These are phyloP conservation scores for Hylia prasina DNA, from an alignment of 2,113 vertebrate genomes.

Conservation along the genomic window DNA sequence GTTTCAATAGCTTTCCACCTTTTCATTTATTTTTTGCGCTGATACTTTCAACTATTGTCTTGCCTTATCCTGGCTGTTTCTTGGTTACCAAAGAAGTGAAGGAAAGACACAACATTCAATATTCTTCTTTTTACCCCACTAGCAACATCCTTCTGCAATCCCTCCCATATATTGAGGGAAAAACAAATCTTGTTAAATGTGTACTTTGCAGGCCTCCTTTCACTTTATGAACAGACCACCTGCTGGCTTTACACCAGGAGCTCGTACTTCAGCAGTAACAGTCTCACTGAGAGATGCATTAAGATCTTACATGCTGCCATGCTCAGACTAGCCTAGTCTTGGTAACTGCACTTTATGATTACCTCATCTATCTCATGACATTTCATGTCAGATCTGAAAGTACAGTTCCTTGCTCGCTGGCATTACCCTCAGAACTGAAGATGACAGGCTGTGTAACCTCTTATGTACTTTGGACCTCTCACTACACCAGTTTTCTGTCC, in stretches of 20 bases:
- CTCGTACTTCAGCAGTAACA: not conserved
- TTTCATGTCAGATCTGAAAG: conserved; percentile 45
- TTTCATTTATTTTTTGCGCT: not conserved
- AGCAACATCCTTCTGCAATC: not conserved
- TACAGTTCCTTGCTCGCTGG: not conserved
- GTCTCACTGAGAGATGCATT: not conserved
- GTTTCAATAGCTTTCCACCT: not conserved
- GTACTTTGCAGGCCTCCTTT: not conserved
- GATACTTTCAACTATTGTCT: not conserved
- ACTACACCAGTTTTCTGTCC: not conserved
- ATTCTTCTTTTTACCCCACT: not conserved
- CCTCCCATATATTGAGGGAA: not conserved
- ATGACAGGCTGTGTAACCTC: conserved; percentile 30
- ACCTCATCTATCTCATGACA: conserved; percentile 53
- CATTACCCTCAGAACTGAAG: conserved; percentile 36
- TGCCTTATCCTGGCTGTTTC: not conserved
- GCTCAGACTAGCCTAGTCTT: not conserved
- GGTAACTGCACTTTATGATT: conserved; percentile 38
- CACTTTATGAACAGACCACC: not conserved
- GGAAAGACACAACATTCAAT: not conserved
- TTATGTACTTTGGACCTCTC: not conserved
- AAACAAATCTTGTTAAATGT: not conserved
- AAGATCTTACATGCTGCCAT: not conserved
- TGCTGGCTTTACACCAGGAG: not conserved
- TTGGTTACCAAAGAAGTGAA: not conserved